Conservation (phyloP, 2,888 invertebrate genomes). For the Leptopilina myrica region DNA sequence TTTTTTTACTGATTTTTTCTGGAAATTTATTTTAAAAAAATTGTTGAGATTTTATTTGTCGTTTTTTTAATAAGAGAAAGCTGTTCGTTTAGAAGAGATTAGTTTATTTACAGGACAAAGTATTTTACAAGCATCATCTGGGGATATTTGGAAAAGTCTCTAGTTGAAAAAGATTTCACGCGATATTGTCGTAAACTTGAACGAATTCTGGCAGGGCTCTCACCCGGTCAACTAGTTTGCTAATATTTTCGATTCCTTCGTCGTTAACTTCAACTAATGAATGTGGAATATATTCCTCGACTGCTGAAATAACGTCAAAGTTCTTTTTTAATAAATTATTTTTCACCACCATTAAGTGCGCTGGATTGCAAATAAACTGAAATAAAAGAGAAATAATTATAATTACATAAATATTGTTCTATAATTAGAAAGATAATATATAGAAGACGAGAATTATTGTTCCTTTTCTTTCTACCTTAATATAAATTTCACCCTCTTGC, state of each 20-base stretch:
- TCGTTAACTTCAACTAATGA: constrained; percentile 77
- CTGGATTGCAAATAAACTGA: constrained; percentile 80
- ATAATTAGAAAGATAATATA: no score
- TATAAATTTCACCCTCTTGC: constrained; percentile 69
- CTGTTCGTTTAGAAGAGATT: neutral
- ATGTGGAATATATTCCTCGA: constrained; percentile 78
- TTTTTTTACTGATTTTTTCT: no score
- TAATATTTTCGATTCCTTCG: constrained; percentile 76
- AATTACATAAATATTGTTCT: neutral
- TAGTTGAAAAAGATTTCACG: constrained; percentile 34
- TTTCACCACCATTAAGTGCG: constrained; percentile 76
- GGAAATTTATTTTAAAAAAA: no score
- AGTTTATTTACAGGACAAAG: neutral
- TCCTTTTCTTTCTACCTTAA: constrained; percentile 61
- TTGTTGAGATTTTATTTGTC: no score
- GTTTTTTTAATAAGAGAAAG: no score
- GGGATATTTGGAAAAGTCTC: constrained; percentile 23
- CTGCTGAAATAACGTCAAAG: constrained; percentile 77
- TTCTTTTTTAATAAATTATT: constrained; percentile 76
- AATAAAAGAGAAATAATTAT: constrained; percentile 58
- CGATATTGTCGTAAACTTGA: constrained; percentile 80
- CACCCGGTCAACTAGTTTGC: constrained; percentile 78
- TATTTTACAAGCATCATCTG: constrained; percentile 1
- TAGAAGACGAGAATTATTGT: neutral
- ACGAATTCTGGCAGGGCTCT: constrained; percentile 80